Evolutionary conservation across 2,888 invertebrate genomes (phyloP), one percentile per base, ranked within the genome.

Genomic region (Sacculina carcini): DNA sequence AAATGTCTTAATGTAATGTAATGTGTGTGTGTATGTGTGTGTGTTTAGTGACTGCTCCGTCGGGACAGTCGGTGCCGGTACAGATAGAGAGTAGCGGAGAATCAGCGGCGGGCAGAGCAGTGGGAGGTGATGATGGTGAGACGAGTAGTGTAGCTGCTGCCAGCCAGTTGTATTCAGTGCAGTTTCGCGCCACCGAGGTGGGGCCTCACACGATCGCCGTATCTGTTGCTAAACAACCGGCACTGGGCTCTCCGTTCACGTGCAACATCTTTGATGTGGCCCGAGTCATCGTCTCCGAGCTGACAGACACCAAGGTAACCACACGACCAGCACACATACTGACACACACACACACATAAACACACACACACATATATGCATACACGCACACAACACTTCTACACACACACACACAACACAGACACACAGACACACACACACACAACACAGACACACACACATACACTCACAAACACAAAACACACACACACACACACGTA

Each of bases 231-330:
- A 82, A 79, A 31, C 77, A 85, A 57, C 79, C 82, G 50, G 79
- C 90, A 3, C 79, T 78, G 53, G 89, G 89, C 2, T 87, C 87
- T 21, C 92, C 92, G 0, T 89, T 87, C 65, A 81, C 80, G 21
- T 90, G 90, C 65, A 87, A 90, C 64, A 85, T 89, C 34, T 92
- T 89, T 60, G 89, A 92, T 63, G 87, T 90, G 0, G 76, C 64
- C 21, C 66, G 67, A 58, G 69, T 73, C 24, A 65, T 65, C 58
- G 67, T 73, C 36, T 65, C 67, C 16, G 68, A 69, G 32, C 60
- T 69, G 50, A 63, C 64, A 31, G 64, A 63, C 51, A 62, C 79
- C 1, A 76, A 83, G 56, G 84, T 83, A 14, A 67, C 52, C 46
- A 14, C 7, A n/a, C 12, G 34, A 34, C n/a, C n/a, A n/a, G n/a